A percentile compares a stretch with the other conserved stretches of the same genome.
Conservation (phyloP, 2,888 invertebrate species). For the Epistrophella euchroma region DNA sequence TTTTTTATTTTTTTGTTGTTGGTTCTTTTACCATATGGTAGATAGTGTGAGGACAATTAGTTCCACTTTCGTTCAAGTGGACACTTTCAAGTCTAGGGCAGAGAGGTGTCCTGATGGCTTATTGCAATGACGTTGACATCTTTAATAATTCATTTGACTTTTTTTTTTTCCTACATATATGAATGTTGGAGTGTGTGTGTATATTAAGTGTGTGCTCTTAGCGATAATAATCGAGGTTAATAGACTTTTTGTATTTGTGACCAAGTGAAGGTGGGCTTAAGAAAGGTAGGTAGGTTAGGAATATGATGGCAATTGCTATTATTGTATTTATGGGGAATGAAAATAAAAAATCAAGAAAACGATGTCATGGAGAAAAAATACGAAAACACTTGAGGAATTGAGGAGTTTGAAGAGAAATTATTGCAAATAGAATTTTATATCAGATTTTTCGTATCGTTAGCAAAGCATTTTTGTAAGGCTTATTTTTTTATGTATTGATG, state of each 20-base stretch:
- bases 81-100: slow-evolving; percentile 44
- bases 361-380: slow-evolving; percentile 4
- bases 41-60: slow-evolving; percentile 56
- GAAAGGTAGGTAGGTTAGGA: too few relatives aligned
- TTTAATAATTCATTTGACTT: slow-evolving; percentile 63
- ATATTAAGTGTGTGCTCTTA: slow-evolving; percentile 3
- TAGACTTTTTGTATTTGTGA: slow-evolving; percentile 23
- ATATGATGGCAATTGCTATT: neutral
- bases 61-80: slow-evolving; percentile 53
- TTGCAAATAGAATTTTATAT: slow-evolving; percentile 21
- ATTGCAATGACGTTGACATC: slow-evolving; percentile 66
- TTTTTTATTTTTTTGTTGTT: neutral
- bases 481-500: too few relatives aligned
- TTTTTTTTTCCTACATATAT: neutral
- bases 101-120: slow-evolving; percentile 31
- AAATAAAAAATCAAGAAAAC: neutral
- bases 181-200: neutral
- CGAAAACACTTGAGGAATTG: neutral
- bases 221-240: slow-evolving; percentile 53
- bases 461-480: neutral
- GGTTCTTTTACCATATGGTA: neutral
- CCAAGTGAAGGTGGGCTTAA: slow-evolving; percentile 20
- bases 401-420: neutral
- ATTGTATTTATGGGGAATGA: slow-evolving; percentile 4
- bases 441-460: neutral